Percentiles rank a stretch among this genome's conserved stretches.
These are phyloP conservation scores for Plotosus lineatus DNA, from an alignment of 2,113 vertebrate species.

Conservation along the genomic window DNA sequence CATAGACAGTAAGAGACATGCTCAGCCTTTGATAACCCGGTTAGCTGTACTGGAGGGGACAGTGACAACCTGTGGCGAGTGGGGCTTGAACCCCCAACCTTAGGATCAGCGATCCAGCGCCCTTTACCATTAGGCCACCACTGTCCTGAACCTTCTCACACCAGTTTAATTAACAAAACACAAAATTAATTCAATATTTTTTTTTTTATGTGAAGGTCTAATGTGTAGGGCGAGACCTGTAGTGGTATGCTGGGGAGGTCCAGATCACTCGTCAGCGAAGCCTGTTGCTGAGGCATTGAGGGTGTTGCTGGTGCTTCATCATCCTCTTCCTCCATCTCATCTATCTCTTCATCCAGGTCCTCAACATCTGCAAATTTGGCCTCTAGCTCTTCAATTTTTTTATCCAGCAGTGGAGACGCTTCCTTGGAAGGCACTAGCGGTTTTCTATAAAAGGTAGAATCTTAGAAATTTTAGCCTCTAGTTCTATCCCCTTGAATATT, in stretches of 20 bases:
- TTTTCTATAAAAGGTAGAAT: conserved; percentile 74
- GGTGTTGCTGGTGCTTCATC: conserved; percentile 83
- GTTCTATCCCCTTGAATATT: not conserved
- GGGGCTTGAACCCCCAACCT: too few species aligned
- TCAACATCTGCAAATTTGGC: conserved; percentile 93
- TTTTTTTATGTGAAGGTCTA: not conserved
- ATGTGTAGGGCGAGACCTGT: conserved; percentile 74
- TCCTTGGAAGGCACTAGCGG: conserved; percentile 93
- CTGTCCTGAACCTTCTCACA: too few species aligned
- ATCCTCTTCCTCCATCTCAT: conserved; percentile 93
- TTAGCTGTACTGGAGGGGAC: too few species aligned
- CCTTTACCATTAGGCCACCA: too few species aligned
- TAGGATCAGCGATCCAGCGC: too few species aligned
- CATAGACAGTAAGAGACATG: too few species aligned
- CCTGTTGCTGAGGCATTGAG: conserved; percentile 88
- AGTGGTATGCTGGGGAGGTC: conserved; percentile 92
- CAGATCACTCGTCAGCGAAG: conserved; percentile 82
- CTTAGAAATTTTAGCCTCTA: not conserved
- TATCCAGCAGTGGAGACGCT: conserved; percentile 90
- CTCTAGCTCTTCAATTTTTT: conserved; percentile 96
- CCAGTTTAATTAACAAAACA: too few species aligned
- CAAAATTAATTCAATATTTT: too few species aligned
- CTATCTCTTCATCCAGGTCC: conserved; percentile 86
- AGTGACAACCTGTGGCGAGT: too few species aligned
- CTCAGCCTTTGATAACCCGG: too few species aligned